Base-by-base conservation (phyloP, 2,888 invertebrate genomes). In the Hirtodrosophila alboralis region DNA sequence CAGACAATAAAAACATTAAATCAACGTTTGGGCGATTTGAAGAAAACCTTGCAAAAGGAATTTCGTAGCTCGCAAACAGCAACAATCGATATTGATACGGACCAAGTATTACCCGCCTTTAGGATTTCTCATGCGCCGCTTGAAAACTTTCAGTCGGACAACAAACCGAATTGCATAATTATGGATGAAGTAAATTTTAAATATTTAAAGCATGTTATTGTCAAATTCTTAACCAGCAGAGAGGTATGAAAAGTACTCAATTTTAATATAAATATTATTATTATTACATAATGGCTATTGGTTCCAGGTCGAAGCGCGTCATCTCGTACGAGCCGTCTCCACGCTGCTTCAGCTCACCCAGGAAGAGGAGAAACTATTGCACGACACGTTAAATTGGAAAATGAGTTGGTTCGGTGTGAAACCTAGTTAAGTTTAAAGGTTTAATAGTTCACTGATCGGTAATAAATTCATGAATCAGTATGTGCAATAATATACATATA, bases 151-250 rank as follows among this genome's bases (percentile, higher is more conserved):
- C 62, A 68, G 8, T 65, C 68, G 5, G 71, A 64, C 12, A 79
- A 75, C 48, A 80, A 81, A 36, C 64, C 75, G 9, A 79, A 79
- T 28, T 79, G 87, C 66, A 85, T 90, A 57, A 80, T 90, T 13
- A 90, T 91, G 77, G 93, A 94, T 60, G 95, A 95, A 84, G 93
- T 96, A 40, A 96, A 95, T 91, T 95, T 95, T 87, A 93, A 94
- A 89, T 98, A 98, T 90, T 92, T 98, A 56, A 97, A 97, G 88
- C 97, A 98, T 91, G 98, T 98, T 67, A 94, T 98, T 64, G 94
- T 98, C 2, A 96, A 97, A 88, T 98, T 98, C 91, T 92, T 98
- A 84, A 97, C 97, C 0, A 95, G 96, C 88, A 92, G 96, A 65
- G 97, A 97, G 90, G 92, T 90, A 52, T 57, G 58, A 52, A 6